These are phyloP conservation scores for Myiozetetes cayanensis DNA, from an alignment of 2,113 vertebrate genomes.

Conservation along the genomic window DNA sequence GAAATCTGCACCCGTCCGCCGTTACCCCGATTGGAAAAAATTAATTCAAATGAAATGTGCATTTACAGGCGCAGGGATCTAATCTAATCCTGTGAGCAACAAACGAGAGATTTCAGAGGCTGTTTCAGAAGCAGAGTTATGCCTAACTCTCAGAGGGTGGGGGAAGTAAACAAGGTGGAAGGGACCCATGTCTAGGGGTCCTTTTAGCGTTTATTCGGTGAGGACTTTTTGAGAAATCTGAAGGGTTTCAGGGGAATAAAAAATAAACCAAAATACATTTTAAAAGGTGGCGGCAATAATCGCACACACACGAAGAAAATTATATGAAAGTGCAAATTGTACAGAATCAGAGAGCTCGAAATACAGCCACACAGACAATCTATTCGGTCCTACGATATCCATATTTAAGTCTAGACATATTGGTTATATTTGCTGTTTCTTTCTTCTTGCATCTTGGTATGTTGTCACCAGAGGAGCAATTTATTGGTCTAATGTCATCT, in stretches of 20 bases:
- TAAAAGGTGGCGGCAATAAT: background rate
- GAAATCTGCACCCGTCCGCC: background rate
- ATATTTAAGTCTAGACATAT: conserved; percentile 59
- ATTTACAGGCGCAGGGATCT: background rate
- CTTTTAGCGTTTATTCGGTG: background rate
- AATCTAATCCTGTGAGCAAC: background rate
- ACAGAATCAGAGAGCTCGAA: background rate
- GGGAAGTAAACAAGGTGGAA: background rate
- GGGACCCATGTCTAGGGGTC: background rate
- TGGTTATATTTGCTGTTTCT: conserved; percentile 32
- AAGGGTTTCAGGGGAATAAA: background rate
- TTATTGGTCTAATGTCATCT: conserved; percentile 73
- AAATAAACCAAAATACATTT: background rate
- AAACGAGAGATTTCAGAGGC: background rate
- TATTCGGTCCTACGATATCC: background rate
- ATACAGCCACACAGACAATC: background rate
- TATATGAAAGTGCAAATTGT: background rate
- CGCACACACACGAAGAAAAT: background rate
- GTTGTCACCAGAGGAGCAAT: conserved; percentile 68
- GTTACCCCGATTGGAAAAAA: background rate
- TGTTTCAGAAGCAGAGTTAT: background rate
- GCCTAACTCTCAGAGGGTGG: background rate
- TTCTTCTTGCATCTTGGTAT: conserved; percentile 53
- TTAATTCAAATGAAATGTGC: background rate
- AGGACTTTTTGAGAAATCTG: background rate